Percentiles rank a stretch among this genome's conserved stretches.
These are phyloP conservation scores for Onychostoma macrolepis DNA, from an alignment of 2,113 vertebrate genomes.

Conservation along the genomic window DNA sequence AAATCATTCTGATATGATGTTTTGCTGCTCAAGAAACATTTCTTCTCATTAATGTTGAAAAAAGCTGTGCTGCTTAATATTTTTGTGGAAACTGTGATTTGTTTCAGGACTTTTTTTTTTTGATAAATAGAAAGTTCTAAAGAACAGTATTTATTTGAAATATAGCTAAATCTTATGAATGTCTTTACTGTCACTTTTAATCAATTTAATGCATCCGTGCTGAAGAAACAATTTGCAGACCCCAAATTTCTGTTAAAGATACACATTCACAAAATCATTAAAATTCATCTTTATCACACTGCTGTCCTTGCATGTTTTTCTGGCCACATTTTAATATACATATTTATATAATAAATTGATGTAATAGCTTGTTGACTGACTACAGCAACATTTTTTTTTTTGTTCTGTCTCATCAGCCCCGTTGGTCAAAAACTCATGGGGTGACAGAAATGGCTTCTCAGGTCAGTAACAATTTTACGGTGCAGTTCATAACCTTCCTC, in stretches of 20 bases:
- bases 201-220: background rate
- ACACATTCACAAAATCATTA: background rate
- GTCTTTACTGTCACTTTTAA: background rate
- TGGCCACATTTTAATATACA: background rate
- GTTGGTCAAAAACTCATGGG: conserved; percentile 11
- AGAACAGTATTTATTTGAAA: too few species aligned
- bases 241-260: background rate
- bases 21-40: background rate
- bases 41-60: background rate
- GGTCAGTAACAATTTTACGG: background rate
- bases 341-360: background rate
- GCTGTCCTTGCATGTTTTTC: background rate
- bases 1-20: background rate
- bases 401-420: conserved; percentile 1
- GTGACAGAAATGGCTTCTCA: conserved; percentile 20
- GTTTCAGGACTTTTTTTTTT: background rate
- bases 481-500: background rate
- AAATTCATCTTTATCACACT: background rate
- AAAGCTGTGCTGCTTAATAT: background rate
- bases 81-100: background rate
- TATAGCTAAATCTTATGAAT: too few species aligned
- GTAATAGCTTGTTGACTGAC: background rate
- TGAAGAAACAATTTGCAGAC: background rate
- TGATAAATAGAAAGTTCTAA: too few species aligned
- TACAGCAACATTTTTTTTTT: background rate